Evolutionary conservation across 2,113 vertebrate genomes (phyloP).

Genomic region (Illadopsis cleaveri): DNA sequence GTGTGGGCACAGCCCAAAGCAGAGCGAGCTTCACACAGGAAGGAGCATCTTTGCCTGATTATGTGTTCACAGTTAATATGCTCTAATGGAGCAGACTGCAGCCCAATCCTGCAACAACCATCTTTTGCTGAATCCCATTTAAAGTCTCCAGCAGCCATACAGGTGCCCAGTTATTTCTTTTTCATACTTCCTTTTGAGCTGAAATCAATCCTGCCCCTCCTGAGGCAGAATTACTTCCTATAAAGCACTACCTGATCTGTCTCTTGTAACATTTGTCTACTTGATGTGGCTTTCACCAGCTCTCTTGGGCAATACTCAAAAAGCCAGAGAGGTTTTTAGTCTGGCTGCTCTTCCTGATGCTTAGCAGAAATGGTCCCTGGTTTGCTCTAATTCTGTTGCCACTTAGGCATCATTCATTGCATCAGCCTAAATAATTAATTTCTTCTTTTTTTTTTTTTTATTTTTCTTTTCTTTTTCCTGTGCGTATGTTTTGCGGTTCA

Average conservation of each 20-base stretch:
- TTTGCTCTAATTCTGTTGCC: slow-evolving; percentile 13
- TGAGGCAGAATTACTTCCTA: background rate
- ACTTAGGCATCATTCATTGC: background rate
- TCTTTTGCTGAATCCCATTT: background rate
- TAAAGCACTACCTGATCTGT: background rate
- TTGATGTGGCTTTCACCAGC: background rate
- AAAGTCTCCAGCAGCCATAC: background rate
- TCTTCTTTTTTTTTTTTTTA: background rate
- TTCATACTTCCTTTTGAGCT: background rate
- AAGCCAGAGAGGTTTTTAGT: slow-evolving; percentile 30
- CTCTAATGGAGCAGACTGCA: background rate
- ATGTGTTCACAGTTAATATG: background rate
- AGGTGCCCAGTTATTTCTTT: background rate
- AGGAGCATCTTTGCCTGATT: background rate
- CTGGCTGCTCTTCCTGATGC: background rate
- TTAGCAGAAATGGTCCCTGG: background rate
- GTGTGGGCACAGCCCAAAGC: background rate
- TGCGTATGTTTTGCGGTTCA: background rate
- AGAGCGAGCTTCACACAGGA: rapidly evolving
- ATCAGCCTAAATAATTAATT: slow-evolving; percentile 45
- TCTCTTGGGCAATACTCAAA: slow-evolving; percentile 10
- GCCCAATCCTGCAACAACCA: background rate
- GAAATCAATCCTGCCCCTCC: background rate
- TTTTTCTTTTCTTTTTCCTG: background rate
- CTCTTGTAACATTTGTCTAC: background rate